A percentile compares a stretch with the other conserved stretches of the same genome.
Conservation (phyloP, 2,797 vertebrate genomes). For the Yasuhikotakia modesta region DNA sequence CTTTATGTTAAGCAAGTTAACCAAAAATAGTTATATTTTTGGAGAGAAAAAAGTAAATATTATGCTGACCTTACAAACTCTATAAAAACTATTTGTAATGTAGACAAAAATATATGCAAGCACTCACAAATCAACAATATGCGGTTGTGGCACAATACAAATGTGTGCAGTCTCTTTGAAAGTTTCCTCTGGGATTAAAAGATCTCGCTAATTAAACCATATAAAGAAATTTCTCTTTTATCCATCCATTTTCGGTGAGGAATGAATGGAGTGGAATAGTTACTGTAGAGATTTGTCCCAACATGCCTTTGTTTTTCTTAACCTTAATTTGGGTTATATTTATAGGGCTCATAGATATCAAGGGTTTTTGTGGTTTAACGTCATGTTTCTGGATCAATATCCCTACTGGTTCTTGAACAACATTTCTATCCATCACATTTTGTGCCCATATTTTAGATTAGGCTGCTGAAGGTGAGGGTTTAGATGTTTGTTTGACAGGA, state of each 20-base stretch:
- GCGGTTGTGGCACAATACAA: neutral
- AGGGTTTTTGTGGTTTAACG: no score
- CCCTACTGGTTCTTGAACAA: no score
- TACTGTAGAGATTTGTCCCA: neutral
- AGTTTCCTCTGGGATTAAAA: neutral
- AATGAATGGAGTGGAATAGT: constrained; percentile 9
- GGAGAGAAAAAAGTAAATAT: no score
- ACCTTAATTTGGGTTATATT: constrained; percentile 1
- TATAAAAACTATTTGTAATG: neutral
- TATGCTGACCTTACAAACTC: no score
- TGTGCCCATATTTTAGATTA: no score
- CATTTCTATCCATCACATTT: no score
- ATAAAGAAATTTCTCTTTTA: constrained; percentile 14
- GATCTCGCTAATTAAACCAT: neutral
- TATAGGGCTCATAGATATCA: no score
- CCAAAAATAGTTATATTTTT: no score
- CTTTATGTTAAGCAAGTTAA: no score
- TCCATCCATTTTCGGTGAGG: constrained; percentile 7
- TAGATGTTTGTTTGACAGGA: no score
- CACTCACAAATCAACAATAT: neutral
- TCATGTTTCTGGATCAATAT: no score
- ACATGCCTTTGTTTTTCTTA: neutral
- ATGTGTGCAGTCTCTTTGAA: neutral
- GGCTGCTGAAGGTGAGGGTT: no score
- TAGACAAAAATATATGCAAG: neutral